phyloP scores from a whole-genome alignment of 2,113 vertebrate genomes.

The Barnardius zonarius region DNA sequence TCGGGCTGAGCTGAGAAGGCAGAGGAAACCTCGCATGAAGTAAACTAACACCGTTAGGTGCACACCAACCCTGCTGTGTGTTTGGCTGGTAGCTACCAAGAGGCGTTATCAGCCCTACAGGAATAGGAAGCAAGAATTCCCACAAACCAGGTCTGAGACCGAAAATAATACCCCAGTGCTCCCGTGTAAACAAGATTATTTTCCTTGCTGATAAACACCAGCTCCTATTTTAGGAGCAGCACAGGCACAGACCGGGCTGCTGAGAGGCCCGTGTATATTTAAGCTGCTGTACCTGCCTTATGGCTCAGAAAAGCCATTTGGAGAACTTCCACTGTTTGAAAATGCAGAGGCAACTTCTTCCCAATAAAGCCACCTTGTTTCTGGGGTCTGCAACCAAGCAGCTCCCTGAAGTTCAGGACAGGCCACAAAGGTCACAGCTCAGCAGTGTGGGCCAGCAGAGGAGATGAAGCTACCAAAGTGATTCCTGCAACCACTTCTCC shows the following conservation, averaged over 20 bases:
- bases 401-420: not conserved
- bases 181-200: not conserved
- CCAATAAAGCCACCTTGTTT: not conserved
- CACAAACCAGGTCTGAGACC: not conserved
- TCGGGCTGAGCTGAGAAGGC: not conserved
- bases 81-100: fast-evolving
- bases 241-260: not conserved
- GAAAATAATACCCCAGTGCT: not conserved
- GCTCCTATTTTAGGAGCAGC: not conserved
- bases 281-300: not conserved
- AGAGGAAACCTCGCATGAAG: not conserved
- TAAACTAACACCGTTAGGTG: not conserved
- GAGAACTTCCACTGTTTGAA: not conserved
- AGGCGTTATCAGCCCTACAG: fast-evolving
- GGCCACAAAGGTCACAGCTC: not conserved
- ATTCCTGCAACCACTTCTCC: not conserved
- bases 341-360: not conserved
- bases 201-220: not conserved
- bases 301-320: not conserved
- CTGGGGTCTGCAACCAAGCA: not conserved
- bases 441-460: not conserved
- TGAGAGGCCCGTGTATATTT: too few relatives aligned
- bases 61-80: not conserved
- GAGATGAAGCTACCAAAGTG: not conserved
- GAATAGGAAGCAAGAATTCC: not conserved